Evolutionary conservation across 2,797 vertebrate species (phyloP).

Genomic region (Falco peregrinus): DNA sequence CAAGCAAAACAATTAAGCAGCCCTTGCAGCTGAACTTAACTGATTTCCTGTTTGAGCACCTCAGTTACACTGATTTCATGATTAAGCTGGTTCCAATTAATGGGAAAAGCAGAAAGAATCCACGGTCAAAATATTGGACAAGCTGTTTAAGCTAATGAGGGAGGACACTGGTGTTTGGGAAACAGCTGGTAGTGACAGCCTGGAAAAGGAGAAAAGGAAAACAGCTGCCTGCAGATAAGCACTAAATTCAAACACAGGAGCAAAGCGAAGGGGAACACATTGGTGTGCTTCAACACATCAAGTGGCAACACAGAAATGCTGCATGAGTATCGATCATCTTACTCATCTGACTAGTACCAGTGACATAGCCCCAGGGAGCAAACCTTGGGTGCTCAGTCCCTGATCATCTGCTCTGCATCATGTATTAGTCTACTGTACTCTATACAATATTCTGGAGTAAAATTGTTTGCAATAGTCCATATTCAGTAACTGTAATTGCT

Average conservation of each 20-base stretch:
- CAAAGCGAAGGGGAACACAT: neutral
- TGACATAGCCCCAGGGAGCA: neutral
- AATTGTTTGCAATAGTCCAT: neutral
- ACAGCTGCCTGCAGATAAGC: neutral
- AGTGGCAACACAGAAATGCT: neutral
- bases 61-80: neutral
- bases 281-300: neutral
- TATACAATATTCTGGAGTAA: neutral
- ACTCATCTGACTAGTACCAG: neutral
- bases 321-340: neutral
- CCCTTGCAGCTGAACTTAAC: neutral
- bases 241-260: neutral
- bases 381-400: neutral
- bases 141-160: neutral
- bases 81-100: neutral
- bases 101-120: neutral
- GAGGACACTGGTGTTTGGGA: neutral
- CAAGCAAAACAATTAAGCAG: neutral
- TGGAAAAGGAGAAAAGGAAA: neutral
- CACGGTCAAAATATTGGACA: neutral
- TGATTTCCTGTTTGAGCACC: neutral
- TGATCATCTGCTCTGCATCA: neutral
- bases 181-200: neutral
- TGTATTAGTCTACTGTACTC: neutral
- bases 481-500: neutral